Evolutionary conservation across 2,888 invertebrate species (phyloP).

Genomic region (Galerucella nymphaeae): DNA sequence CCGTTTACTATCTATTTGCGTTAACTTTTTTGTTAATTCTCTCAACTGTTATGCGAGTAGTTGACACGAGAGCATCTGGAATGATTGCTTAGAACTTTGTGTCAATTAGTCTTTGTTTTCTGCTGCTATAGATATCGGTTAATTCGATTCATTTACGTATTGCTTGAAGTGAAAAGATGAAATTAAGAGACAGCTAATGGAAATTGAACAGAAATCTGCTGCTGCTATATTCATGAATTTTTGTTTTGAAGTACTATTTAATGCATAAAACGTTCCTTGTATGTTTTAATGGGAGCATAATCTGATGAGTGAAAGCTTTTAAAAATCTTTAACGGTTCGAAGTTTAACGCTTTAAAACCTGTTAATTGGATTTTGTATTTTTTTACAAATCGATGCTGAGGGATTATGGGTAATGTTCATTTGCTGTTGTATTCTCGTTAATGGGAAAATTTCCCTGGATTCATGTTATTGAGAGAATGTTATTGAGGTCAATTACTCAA

Average conservation of each 20-base stretch:
- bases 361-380: slow-evolving; percentile 51
- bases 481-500: background rate
- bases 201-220: no score
- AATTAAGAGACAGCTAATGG: no score
- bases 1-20: background rate
- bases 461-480: background rate
- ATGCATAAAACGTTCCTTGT: slow-evolving; percentile 41
- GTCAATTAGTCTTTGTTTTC: no score
- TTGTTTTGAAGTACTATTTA: background rate
- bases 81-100: no score
- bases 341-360: slow-evolving; percentile 50
- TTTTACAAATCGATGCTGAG: slow-evolving; percentile 29
- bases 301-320: slow-evolving; percentile 49
- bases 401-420: slow-evolving; percentile 27
- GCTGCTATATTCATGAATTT: no score
- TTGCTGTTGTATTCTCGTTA: slow-evolving; percentile 24
- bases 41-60: no score
- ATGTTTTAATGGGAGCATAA: slow-evolving; percentile 46
- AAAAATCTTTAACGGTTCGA: slow-evolving; percentile 44
- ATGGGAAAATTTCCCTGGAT: slow-evolving; percentile 15
- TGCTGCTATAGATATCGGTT: no score
- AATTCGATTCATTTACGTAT: no score
- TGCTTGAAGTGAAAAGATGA: no score
- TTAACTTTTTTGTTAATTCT: no score
- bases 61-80: no score